These are phyloP conservation scores for Falcunculus frontatus DNA, from an alignment of 2,113 vertebrate genomes.

Conservation along the genomic window DNA sequence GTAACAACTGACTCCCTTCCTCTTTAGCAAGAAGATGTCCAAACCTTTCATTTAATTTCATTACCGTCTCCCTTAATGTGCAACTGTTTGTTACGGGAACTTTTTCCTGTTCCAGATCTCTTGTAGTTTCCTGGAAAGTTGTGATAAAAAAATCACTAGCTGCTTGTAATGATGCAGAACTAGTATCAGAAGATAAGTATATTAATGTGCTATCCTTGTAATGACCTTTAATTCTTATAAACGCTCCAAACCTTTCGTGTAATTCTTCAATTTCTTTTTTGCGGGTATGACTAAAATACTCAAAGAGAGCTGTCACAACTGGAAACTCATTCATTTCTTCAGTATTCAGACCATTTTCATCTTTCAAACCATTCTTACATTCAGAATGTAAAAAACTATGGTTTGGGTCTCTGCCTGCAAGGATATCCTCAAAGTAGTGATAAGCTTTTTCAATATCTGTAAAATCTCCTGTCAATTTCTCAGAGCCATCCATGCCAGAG, in stretches of 20 bases:
- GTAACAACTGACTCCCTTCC: slow-evolving; percentile 1
- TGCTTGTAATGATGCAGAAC: neutral
- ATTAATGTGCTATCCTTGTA: neutral
- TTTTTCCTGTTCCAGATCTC: neutral
- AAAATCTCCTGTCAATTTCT: slow-evolving; percentile 64
- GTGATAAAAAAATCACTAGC: slow-evolving; percentile 31
- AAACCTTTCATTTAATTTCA: slow-evolving; percentile 15
- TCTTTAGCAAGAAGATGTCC: slow-evolving; percentile 38
- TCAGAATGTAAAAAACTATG: neutral
- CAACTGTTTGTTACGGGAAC: neutral
- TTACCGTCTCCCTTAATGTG: neutral
- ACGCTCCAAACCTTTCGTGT: neutral
- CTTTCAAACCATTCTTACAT: neutral
- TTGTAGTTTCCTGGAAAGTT: slow-evolving; percentile 35
- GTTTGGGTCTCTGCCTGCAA: neutral
- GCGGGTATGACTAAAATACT: slow-evolving; percentile 54
- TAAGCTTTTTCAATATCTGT: slow-evolving; percentile 66
- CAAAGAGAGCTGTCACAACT: slow-evolving; percentile 32
- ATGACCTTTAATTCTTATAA: neutral
- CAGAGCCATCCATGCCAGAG: neutral
- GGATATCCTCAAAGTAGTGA: slow-evolving; percentile 45
- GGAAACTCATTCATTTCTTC: neutral
- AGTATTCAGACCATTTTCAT: neutral
- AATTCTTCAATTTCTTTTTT: slow-evolving; percentile 2
- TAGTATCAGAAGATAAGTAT: neutral